A percentile compares a stretch with the other conserved stretches of the same genome.
Conservation (phyloP, 2,797 vertebrate genomes). For the Hydrophis major region DNA sequence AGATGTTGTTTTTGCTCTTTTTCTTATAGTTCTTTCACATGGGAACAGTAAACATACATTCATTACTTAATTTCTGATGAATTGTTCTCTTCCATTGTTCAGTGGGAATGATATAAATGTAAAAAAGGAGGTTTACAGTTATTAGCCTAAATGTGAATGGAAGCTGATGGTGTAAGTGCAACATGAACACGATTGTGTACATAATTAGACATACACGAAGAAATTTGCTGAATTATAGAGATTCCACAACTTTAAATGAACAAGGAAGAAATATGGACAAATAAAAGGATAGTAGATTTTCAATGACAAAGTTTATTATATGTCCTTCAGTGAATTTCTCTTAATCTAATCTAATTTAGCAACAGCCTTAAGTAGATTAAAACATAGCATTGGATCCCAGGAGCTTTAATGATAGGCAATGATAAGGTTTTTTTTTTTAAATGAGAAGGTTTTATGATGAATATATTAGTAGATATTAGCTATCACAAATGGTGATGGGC, state of each 20-base stretch:
- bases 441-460: not conserved
- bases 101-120: not conserved
- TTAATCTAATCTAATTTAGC: not conserved
- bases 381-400: not conserved
- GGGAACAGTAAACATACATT: conserved; percentile 8
- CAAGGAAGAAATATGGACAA: not conserved
- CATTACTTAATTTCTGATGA: conserved; percentile 12
- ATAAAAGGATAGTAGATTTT: not conserved
- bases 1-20: conserved; percentile 6
- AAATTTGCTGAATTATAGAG: not conserved
- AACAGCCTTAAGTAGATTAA: not conserved
- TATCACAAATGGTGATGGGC: not conserved
- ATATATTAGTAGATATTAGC: not conserved
- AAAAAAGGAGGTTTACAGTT: not conserved
- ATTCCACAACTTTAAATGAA: not conserved
- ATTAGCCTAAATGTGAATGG: not conserved
- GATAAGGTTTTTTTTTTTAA: not conserved
- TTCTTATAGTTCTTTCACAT: conserved; percentile 9
- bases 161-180: not conserved
- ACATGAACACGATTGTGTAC: not conserved
- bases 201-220: not conserved
- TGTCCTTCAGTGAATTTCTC: not conserved
- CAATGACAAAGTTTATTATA: not conserved
- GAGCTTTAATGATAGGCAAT: not conserved
- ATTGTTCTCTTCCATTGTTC: conserved; percentile 25